Conservation (phyloP, 2,113 vertebrate genomes). For the Serilophus lunatus region DNA sequence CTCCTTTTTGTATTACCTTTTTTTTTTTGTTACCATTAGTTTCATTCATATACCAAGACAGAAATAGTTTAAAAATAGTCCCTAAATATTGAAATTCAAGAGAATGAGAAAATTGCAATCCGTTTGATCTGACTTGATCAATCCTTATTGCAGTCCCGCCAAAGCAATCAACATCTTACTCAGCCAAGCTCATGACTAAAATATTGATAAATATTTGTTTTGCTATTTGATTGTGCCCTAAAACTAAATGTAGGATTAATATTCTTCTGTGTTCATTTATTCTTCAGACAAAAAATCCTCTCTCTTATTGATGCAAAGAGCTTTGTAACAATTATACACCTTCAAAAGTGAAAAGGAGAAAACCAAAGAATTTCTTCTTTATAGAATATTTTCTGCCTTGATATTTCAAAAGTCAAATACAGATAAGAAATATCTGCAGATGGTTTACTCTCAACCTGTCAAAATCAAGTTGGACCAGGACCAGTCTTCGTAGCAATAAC, state of each 20-base stretch:
- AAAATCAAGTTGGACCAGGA: neutral
- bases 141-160: neutral
- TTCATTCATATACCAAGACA: neutral
- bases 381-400: neutral
- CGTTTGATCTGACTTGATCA: neutral
- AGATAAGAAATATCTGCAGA: neutral
- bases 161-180: neutral
- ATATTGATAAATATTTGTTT: neutral
- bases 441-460: neutral
- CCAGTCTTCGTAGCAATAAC: neutral
- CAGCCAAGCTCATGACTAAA: neutral
- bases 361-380: neutral
- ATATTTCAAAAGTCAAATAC: neutral
- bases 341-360: neutral
- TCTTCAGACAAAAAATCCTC: neutral
- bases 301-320: neutral
- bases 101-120: neutral
- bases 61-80: neutral
- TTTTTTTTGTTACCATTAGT: neutral
- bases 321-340: neutral
- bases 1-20: neutral
- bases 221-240: neutral
- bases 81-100: neutral
- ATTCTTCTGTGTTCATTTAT: neutral
- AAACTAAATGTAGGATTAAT: neutral